phyloP scores from a whole-genome alignment of 2,888 invertebrate species.

The Andricus curvator region DNA sequence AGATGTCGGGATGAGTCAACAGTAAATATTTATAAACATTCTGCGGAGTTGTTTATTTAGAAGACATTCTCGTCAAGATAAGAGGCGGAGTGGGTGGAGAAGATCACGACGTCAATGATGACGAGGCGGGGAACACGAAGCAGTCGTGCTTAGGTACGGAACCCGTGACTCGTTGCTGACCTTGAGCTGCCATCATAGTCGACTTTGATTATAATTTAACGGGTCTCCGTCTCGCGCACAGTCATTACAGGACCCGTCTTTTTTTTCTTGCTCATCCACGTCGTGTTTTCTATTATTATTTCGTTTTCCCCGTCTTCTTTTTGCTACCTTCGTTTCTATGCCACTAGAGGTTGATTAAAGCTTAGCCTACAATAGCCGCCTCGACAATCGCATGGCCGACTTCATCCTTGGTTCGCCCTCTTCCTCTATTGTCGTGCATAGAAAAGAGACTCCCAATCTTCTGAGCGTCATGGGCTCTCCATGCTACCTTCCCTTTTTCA shows the following conservation, averaged over 20 bases:
- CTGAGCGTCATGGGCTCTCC: not conserved
- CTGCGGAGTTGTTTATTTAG: not conserved
- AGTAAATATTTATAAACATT: not conserved
- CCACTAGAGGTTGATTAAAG: not conserved
- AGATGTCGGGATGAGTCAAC: not conserved
- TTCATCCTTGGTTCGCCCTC: no score
- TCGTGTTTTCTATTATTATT: slow-evolving; percentile 42
- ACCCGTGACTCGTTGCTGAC: slow-evolving; percentile 15
- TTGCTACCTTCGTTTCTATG: not conserved
- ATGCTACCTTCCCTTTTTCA: no score
- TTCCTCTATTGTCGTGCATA: no score
- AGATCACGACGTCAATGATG: slow-evolving; percentile 10
- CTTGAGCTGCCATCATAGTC: slow-evolving; percentile 23
- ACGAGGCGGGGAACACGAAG: not conserved
- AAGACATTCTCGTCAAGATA: not conserved
- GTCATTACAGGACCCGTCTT: slow-evolving; percentile 46
- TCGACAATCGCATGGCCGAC: no score
- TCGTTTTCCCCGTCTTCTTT: slow-evolving; percentile 25
- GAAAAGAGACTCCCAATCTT: not conserved
- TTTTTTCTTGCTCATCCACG: slow-evolving; percentile 38
- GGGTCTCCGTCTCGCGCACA: slow-evolving; percentile 50
- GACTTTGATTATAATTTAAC: slow-evolving; percentile 61
- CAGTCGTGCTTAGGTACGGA: slow-evolving; percentile 6
- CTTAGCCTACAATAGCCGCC: not conserved
- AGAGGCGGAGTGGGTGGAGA: not conserved